These are phyloP conservation scores for Atlantisia rogersi DNA, from an alignment of 2,113 vertebrate genomes.

Conservation along the genomic window DNA sequence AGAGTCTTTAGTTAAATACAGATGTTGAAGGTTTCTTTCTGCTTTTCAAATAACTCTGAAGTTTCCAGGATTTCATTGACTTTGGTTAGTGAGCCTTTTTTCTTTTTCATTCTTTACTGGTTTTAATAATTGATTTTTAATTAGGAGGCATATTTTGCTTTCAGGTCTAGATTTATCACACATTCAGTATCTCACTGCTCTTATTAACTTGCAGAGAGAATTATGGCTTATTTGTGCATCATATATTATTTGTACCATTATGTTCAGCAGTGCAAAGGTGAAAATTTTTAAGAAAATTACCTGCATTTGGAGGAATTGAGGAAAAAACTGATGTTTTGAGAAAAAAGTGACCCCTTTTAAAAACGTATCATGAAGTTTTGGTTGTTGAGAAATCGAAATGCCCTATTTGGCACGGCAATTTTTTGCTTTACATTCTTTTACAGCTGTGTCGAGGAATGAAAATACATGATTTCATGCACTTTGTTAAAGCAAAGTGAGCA, in stretches of 20 bases:
- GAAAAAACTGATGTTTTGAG: neutral
- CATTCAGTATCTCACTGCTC: neutral
- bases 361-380: neutral
- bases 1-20: conserved; percentile 49
- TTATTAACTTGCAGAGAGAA: neutral
- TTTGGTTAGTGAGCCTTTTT: conserved; percentile 34
- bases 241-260: neutral
- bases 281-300: neutral
- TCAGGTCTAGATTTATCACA: conserved; percentile 28
- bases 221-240: conserved; percentile 15
- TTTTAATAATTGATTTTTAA: conserved; percentile 71
- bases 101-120: conserved; percentile 10
- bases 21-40: conserved; percentile 36
- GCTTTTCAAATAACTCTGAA: conserved; percentile 43
- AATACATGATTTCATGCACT: neutral
- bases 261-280: neutral
- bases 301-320: neutral
- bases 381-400: neutral
- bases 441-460: neutral
- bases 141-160: conserved; percentile 42
- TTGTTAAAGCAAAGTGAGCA: neutral
- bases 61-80: conserved; percentile 41
- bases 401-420: neutral
- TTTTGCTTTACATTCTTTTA: neutral
- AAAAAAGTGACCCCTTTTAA: neutral